These are phyloP conservation scores for Eupsilia transversa DNA, from an alignment of 2,888 invertebrate genomes.

Conservation along the genomic window DNA sequence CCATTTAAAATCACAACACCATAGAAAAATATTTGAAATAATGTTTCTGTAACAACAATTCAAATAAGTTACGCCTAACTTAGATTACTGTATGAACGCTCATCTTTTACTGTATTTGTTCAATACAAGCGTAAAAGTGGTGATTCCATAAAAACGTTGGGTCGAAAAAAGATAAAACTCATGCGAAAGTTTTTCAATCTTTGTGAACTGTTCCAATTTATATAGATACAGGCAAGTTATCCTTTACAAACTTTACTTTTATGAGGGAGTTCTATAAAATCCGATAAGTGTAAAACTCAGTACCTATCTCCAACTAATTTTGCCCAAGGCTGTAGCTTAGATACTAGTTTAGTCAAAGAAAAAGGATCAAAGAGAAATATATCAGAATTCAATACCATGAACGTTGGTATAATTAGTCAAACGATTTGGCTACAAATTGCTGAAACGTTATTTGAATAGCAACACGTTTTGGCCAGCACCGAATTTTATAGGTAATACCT, in stretches of 20 bases:
- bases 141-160: conserved; percentile 57
- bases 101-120: conserved; percentile 54
- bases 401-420: conserved; percentile 33
- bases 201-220: conserved; percentile 58
- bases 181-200: conserved; percentile 65
- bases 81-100: conserved; percentile 43
- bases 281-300: conserved; percentile 2
- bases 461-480: conserved; percentile 6
- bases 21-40: conserved; percentile 16
- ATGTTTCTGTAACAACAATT: conserved; percentile 34
- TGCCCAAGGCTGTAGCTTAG: neutral
- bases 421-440: conserved; percentile 47
- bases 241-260: conserved; percentile 18
- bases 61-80: conserved; percentile 54
- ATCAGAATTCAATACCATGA: conserved; percentile 38
- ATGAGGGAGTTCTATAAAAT: conserved; percentile 17
- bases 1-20: neutral
- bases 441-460: conserved; percentile 33
- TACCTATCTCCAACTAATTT: conserved; percentile 1
- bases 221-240: conserved; percentile 44
- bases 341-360: conserved; percentile 12
- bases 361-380: conserved; percentile 29
- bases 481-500: neutral
- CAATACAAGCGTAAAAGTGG: conserved; percentile 58
- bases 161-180: conserved; percentile 62